Evolutionary conservation across 1,140 invertebrate genomes (phyloP).

Genomic region (Armadillidium nasatum): DNA sequence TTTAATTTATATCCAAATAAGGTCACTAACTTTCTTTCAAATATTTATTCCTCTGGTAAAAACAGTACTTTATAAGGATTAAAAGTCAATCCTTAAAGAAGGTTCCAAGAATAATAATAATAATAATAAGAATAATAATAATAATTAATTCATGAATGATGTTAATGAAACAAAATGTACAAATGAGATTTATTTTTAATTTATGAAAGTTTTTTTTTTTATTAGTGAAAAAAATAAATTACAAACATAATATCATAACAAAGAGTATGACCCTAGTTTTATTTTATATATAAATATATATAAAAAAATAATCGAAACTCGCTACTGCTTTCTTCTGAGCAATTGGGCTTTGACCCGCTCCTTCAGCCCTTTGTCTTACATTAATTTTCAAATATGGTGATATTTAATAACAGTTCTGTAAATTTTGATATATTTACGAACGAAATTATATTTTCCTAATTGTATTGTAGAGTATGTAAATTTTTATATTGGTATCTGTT

Average conservation of each 20-base stretch:
- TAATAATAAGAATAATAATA: too few species aligned
- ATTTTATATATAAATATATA: not conserved
- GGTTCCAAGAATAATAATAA: too few species aligned
- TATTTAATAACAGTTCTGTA: not conserved
- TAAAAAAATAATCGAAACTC: not conserved
- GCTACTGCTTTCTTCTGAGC: not conserved
- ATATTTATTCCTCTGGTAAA: too few species aligned
- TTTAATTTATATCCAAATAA: too few species aligned
- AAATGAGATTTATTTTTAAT: not conserved
- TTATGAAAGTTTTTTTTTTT: not conserved
- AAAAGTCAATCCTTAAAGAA: too few species aligned
- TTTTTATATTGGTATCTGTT: too few species aligned
- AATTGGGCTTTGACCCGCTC: not conserved
- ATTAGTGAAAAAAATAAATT: conserved; percentile 13
- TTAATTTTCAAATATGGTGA: not conserved
- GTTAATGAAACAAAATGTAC: too few species aligned
- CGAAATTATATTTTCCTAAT: not conserved
- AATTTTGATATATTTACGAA: not conserved
- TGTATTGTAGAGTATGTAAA: too few species aligned
- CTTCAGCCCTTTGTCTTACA: not conserved
- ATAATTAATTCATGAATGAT: too few species aligned
- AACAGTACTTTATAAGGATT: too few species aligned
- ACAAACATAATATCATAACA: conserved; percentile 3
- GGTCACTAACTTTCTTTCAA: too few species aligned
- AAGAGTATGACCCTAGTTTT: not conserved